Evolutionary conservation across 2,888 invertebrate genomes (phyloP), one percentile per base, ranked within the genome.

Genomic region (Sericinus montela): DNA sequence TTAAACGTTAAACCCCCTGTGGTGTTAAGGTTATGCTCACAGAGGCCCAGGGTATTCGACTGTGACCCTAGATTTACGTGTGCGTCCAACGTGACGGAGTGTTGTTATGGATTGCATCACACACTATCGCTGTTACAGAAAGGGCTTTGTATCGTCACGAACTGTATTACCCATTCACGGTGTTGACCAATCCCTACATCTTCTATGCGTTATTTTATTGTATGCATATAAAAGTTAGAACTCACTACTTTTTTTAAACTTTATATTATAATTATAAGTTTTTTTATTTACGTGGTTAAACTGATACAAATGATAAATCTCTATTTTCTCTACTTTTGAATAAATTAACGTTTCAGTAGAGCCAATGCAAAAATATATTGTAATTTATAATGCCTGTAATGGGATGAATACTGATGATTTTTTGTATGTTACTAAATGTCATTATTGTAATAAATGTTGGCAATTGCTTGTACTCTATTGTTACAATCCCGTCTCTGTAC

Each of bases 1-100:
- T 30, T 10, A 15, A 25, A 8, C 8, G 16, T 15, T 5, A 45
- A 45, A 37, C 11, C 15, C 10, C 36, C 15, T 4, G 16, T n/a
- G 16, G 5, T 8, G 16, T 11, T 13, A 34, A 14, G 14, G 13
- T 29, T 19, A n/a, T 35, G 39, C 7, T 16, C 48, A 13, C 38
- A 13, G 25, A 48, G 30, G 38, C 11, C 14, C 25, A 14, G 39
- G 13, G 61, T 69, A 72, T 64, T 74, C 72, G 69, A 66, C 65
- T 74, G 73, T 74, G 71, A 76, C 77, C 72, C 63, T 69, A 63
- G 68, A 63, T 62, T 70, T 66, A 65, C 66, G 69, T 69, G 72
- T 54, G 59, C 75, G 63, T 44, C 59, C 63, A 75, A 72, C 76
- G 76, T 82, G 76, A 82, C 83, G 69, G 64, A 50, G 41, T 69